Percentiles rank a stretch among this genome's conserved stretches.
Conservation (phyloP, 2,113 vertebrate species). For the Sinocyclocheilus grahami region DNA sequence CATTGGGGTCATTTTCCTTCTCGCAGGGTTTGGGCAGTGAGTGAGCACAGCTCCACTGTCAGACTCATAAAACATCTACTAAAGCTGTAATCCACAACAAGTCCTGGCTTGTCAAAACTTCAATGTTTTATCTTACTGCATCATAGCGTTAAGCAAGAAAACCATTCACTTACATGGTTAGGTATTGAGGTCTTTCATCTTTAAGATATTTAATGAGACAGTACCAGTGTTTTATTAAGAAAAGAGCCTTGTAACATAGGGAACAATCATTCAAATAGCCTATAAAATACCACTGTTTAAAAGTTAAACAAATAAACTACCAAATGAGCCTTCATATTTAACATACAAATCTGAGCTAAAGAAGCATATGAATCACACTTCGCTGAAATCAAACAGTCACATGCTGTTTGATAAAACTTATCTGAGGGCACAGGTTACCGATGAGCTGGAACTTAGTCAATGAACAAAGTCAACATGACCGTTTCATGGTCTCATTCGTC, state of each 20-base stretch:
- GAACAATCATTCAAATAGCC: background rate
- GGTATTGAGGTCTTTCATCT: background rate
- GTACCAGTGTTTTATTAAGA: background rate
- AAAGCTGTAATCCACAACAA: conserved; percentile 7
- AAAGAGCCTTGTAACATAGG: background rate
- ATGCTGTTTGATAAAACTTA: conserved; percentile 61
- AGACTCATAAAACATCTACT: background rate
- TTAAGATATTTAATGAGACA: background rate
- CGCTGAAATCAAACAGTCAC: conserved; percentile 2
- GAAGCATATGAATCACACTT: background rate
- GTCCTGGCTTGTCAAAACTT: background rate
- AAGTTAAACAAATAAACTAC: background rate
- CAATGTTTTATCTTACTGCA: background rate
- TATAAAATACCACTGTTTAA: background rate
- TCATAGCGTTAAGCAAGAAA: background rate
- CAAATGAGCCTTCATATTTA: background rate
- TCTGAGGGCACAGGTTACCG: conserved; percentile 58
- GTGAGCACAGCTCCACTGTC: background rate
- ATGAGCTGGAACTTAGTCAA: conserved; percentile 64
- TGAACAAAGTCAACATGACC: conserved; percentile 65
- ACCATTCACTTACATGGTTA: background rate
- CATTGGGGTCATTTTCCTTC: conserved; percentile 15
- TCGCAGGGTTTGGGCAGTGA: background rate
- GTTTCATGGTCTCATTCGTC: background rate
- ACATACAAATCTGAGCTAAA: background rate